Evolutionary conservation across 2,113 vertebrate species (phyloP), one percentile per base, ranked within the genome.

Genomic region (Callocephalon fimbriatum): DNA sequence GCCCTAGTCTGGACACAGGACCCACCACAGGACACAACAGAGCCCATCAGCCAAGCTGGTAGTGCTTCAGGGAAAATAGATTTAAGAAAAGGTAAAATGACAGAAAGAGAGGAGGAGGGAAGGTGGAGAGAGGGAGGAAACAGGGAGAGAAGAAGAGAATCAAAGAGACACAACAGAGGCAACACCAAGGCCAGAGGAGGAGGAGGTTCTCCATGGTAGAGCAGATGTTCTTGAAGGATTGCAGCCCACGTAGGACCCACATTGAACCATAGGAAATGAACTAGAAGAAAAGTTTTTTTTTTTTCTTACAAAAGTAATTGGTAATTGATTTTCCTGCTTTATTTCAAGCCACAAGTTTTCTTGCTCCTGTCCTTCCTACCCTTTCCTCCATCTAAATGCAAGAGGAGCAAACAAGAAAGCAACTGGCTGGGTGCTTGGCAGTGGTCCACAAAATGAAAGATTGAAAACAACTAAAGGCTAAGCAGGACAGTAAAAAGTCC

Each of bases 1-100:
- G 9, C 9, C 5, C 7, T 0, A 0, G 22, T 6, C 22, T 70
- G 29, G 42, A 47, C 12, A 27, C 0, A 1, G 13, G 18, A 88
- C 4, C 8, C n/a, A 58, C 4, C 35, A 29, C 19, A 68, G 29
- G 48, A 56, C 9, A 47, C 26, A 81, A 22, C 3, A 66, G 35
- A 77, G 5, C 5, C 25, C 48, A 45, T 23, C 68, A 73, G 17
- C 15, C 8, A 90, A 65, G 17, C 11, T 65, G n/a, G 9, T 42
- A 29, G 8, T 29, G 5, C 4, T 42, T 31, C 20, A 68, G 19
- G 32, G 14, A 80, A 90, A 87, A 53, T 4, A 10, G 27, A 45
- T 40, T 73, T 37, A 63, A 50, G 37, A 86, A 67, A 75, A 19
- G 15, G 10, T 1, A 68, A 93, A 67, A 89, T 40, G 12, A 9